phyloP scores from a whole-genome alignment of 2,797 vertebrate species.

The Remorina albescens region DNA sequence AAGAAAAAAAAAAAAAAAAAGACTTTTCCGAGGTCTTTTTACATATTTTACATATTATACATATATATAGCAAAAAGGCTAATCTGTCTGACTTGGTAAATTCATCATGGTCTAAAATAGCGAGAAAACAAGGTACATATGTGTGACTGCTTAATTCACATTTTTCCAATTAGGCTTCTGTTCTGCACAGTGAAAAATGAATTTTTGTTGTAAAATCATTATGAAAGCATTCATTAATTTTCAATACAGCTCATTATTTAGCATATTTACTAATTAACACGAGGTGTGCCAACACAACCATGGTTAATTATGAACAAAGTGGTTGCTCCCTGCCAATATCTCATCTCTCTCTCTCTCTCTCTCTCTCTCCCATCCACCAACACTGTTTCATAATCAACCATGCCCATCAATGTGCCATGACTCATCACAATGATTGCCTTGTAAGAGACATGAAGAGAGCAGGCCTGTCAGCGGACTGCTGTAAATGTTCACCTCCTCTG shows the following conservation, averaged over 20 bases:
- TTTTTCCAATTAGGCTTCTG: conserved; percentile 51
- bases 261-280: conserved; percentile 62
- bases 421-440: conserved; percentile 49
- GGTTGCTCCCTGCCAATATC: conserved; percentile 37
- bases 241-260: conserved; percentile 62
- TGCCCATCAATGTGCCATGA: conserved; percentile 43
- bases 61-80: background rate
- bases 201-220: conserved; percentile 55
- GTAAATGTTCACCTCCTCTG: conserved; percentile 39
- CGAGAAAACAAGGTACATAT: conserved; percentile 11
- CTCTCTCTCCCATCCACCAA: conserved; percentile 21
- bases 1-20: too few relatives aligned
- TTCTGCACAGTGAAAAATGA: conserved; percentile 47
- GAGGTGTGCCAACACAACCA: conserved; percentile 50
- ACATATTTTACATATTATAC: too few relatives aligned
- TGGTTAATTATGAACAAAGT: conserved; percentile 55
- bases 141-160: conserved; percentile 18
- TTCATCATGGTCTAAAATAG: conserved; percentile 10
- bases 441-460: conserved; percentile 51
- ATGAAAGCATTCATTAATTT: conserved; percentile 53
- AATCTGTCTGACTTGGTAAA: background rate
- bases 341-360: conserved; percentile 10
- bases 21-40: too few relatives aligned
- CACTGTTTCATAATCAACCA: conserved; percentile 44
- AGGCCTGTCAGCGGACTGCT: conserved; percentile 39